Evolutionary conservation across 2,797 vertebrate genomes (phyloP).

Genomic region (Denticeps clupeoides): DNA sequence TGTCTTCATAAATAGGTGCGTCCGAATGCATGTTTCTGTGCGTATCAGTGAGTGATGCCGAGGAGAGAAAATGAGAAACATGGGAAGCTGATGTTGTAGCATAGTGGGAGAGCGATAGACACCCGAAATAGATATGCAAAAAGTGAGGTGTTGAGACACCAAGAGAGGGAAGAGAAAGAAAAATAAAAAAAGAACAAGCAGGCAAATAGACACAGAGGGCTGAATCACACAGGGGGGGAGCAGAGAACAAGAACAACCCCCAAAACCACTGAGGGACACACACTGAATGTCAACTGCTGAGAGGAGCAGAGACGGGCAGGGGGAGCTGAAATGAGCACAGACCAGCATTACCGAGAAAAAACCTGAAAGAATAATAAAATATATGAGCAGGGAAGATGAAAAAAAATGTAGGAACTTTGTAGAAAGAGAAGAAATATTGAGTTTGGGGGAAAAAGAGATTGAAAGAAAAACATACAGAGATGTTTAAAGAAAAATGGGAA

Average conservation of each 20-base stretch:
- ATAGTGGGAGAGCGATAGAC: slow-evolving; percentile 26
- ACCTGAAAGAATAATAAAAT: slow-evolving; percentile 6
- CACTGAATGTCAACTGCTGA: no score
- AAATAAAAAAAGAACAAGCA: slow-evolving; percentile 10
- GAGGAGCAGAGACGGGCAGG: no score
- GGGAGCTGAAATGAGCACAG: no score
- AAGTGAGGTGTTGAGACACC: slow-evolving; percentile 64
- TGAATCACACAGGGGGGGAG: slow-evolving; percentile 48
- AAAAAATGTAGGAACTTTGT: not conserved
- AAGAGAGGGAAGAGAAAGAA: slow-evolving; percentile 24
- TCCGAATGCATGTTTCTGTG: not conserved
- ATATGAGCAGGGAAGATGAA: slow-evolving; percentile 1
- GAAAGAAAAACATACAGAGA: no score
- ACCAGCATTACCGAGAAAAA: slow-evolving; percentile 1
- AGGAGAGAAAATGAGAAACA: slow-evolving; percentile 60
- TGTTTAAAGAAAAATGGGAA: slow-evolving; percentile 18
- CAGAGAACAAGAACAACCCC: slow-evolving; percentile 36
- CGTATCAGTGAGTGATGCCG: slow-evolving; percentile 3
- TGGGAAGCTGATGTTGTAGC: slow-evolving; percentile 52
- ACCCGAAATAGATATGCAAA: slow-evolving; percentile 48
- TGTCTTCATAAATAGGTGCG: not conserved
- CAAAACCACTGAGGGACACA: slow-evolving; percentile 37
- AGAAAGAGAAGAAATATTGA: no score
- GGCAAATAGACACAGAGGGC: slow-evolving; percentile 36
- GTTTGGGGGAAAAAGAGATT: not conserved